Conservation (phyloP, 2,113 vertebrate species). For the Sinocyclocheilus grahami region DNA sequence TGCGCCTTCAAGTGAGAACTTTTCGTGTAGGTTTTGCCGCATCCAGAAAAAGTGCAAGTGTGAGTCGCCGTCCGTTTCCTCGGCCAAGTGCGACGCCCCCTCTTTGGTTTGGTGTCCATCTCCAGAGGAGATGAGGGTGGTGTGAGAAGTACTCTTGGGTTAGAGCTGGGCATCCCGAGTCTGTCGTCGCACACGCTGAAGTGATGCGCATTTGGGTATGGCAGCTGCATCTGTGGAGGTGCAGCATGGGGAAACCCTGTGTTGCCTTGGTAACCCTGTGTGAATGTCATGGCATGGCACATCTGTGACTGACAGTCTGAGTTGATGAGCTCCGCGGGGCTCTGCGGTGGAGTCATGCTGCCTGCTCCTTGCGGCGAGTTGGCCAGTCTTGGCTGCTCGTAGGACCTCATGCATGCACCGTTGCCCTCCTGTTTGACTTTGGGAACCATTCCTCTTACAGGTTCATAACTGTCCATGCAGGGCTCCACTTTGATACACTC, state of each 20-base stretch:
- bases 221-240: slow-evolving; percentile 68
- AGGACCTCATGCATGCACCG: slow-evolving; percentile 83
- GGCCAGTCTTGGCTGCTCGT: slow-evolving; percentile 80
- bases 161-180: slow-evolving; percentile 71
- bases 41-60: slow-evolving; percentile 83
- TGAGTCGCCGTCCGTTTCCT: slow-evolving; percentile 91
- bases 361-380: slow-evolving; percentile 80
- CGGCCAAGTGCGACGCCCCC: slow-evolving; percentile 91
- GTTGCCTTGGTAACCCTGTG: slow-evolving; percentile 69
- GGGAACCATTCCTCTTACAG: slow-evolving; percentile 77
- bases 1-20: no score
- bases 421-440: slow-evolving; percentile 86
- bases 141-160: slow-evolving; percentile 82
- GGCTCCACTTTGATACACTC: slow-evolving; percentile 84
- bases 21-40: no score
- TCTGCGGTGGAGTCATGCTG: slow-evolving; percentile 88
- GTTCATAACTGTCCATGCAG: slow-evolving; percentile 79
- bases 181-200: slow-evolving; percentile 83
- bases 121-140: slow-evolving; percentile 92
- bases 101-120: slow-evolving; percentile 87
- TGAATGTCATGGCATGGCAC: slow-evolving; percentile 76
- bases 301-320: slow-evolving; percentile 77
- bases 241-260: slow-evolving; percentile 70
- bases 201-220: slow-evolving; percentile 74
- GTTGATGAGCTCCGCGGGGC: slow-evolving; percentile 83